These are phyloP conservation scores for Chironomus striatipennis DNA, from an alignment of 1,140 invertebrate genomes.

Conservation along the genomic window DNA sequence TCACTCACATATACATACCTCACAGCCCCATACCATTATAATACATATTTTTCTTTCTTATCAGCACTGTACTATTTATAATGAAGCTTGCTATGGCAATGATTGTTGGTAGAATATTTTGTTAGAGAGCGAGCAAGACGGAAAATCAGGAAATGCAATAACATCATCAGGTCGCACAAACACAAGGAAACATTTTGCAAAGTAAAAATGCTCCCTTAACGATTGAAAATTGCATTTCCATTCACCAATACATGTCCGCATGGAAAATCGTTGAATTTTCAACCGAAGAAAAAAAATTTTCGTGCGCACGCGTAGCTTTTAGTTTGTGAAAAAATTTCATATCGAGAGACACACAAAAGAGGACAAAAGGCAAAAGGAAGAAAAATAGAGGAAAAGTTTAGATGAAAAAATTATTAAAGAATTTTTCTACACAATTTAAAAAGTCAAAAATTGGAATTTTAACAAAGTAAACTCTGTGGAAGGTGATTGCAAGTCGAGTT, in stretches of 20 bases:
- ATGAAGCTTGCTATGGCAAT: not conserved
- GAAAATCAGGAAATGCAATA: slow-evolving; percentile 13
- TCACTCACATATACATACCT: too few relatives aligned
- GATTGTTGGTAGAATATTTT: not conserved
- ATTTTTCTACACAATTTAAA: not conserved
- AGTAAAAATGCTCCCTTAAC: not conserved
- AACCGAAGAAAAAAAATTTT: not conserved
- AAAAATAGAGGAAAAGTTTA: slow-evolving; percentile 10
- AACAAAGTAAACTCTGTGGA: not conserved
- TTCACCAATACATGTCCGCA: not conserved
- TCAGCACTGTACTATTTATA: too few relatives aligned
- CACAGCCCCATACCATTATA: too few relatives aligned
- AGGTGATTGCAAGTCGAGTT: not conserved
- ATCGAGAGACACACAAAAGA: too few relatives aligned
- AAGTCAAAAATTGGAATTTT: not conserved
- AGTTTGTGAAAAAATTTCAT: not conserved
- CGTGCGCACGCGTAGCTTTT: not conserved
- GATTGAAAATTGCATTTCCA: slow-evolving; percentile 1
- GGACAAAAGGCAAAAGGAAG: not conserved
- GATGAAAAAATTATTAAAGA: not conserved
- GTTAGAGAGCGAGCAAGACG: not conserved
- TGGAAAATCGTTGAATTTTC: slow-evolving; percentile 5
- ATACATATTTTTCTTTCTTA: too few relatives aligned
- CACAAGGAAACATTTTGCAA: not conserved
- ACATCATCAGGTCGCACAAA: not conserved